These are phyloP conservation scores for Recurvirostra avosetta DNA, from an alignment of 2,113 vertebrate species.

Conservation along the genomic window DNA sequence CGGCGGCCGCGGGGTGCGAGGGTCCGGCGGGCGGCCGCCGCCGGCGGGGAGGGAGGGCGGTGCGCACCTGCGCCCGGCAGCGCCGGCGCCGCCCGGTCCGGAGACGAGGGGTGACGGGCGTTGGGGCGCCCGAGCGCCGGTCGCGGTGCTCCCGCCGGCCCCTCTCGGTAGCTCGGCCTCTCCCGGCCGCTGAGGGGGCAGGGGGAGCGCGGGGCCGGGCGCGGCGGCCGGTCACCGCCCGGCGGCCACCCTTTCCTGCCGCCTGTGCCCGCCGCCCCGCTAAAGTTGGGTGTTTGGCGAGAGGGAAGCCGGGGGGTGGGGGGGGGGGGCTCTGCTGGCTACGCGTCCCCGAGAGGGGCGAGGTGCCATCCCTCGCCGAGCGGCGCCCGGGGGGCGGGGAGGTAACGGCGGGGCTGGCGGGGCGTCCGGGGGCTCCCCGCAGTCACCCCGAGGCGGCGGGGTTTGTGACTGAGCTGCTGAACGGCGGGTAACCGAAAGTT, in stretches of 20 bases:
- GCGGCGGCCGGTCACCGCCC: background rate
- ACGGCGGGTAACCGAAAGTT: background rate
- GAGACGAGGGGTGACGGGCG: background rate
- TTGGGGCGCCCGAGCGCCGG: background rate
- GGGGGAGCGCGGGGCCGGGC: background rate
- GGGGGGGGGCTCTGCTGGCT: background rate
- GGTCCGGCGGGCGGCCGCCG: background rate
- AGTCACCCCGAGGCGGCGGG: fast-evolving
- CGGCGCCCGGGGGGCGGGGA: background rate
- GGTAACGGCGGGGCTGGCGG: background rate
- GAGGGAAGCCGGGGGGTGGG: background rate
- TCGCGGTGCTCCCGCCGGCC: too few species aligned
- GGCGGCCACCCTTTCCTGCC: background rate
- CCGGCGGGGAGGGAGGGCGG: background rate
- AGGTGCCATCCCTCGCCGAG: background rate
- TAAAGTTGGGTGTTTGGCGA: background rate
- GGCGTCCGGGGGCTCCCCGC: background rate
- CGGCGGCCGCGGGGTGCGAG: background rate
- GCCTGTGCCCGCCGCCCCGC: background rate
- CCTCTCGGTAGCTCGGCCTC: background rate
- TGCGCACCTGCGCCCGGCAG: background rate
- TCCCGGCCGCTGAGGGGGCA: too few species aligned
- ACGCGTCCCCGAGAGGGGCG: background rate
- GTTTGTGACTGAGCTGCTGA: background rate
- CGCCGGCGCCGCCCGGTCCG: background rate